Percentiles rank a stretch among this genome's conserved stretches.
These are phyloP conservation scores for Apeira syringaria DNA, from an alignment of 2,888 invertebrate species.

Conservation along the genomic window DNA sequence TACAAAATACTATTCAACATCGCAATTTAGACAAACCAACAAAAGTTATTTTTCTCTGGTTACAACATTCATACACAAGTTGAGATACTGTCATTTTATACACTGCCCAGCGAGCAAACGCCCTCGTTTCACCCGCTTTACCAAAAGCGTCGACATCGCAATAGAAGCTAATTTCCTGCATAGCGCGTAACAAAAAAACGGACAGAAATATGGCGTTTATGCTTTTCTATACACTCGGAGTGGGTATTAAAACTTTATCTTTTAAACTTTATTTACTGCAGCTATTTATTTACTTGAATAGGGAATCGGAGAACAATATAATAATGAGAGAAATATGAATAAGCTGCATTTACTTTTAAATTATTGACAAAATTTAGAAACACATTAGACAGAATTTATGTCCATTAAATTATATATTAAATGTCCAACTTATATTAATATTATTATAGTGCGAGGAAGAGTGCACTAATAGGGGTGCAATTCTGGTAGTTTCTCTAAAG, in stretches of 20 bases:
- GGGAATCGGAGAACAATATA: too few relatives aligned
- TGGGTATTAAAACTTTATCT: conserved; percentile 53
- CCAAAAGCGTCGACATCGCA: conserved; percentile 82
- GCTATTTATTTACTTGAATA: conserved; percentile 1
- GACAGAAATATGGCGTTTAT: conserved; percentile 73
- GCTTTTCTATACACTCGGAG: conserved; percentile 48
- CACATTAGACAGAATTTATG: too few relatives aligned
- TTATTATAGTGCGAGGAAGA: conserved; percentile 39
- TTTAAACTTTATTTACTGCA: conserved; percentile 38
- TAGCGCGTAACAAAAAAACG: conserved; percentile 73
- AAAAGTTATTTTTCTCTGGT: too few relatives aligned
- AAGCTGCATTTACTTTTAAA: not conserved
- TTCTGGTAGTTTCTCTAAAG: conserved; percentile 39
- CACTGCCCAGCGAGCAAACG: conserved; percentile 34
- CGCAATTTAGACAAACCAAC: too few relatives aligned
- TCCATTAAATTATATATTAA: too few relatives aligned
- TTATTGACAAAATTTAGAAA: not conserved
- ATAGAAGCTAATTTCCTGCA: conserved; percentile 84
- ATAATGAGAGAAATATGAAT: conserved; percentile 1
- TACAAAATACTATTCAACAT: too few relatives aligned
- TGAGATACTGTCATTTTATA: conserved; percentile 10
- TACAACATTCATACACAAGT: too few relatives aligned
- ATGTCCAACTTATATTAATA: conserved; percentile 2
- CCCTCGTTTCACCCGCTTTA: conserved; percentile 78
- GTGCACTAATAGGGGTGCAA: conserved; percentile 60